Base-by-base conservation (phyloP, 2,888 invertebrate species). In the Rhyacophila evoluta region DNA sequence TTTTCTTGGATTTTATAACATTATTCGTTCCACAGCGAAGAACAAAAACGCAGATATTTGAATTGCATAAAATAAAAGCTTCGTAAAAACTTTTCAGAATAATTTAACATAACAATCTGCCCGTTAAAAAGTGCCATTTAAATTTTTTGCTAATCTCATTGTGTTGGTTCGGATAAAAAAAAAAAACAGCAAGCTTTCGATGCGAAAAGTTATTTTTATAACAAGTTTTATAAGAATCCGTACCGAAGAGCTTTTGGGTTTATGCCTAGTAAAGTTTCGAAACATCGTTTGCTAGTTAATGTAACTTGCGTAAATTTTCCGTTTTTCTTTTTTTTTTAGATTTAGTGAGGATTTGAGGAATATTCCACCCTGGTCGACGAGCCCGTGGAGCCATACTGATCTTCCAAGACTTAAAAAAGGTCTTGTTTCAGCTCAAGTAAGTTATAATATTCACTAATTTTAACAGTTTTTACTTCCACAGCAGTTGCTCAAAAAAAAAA, bases 321-420 rank as follows among this genome's bases (percentile, higher is more conserved):
- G 55, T 55, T 33, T 33, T 73, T 36, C 39, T n/a, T 12, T 68
- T 72, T 79, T 19, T 79, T 81, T 8, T 86, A 91, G 92, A 84
- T 93, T 94, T 86, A 92, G 91, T 83, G 91, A 93, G 86, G 92
- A 94, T 86, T 88, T 94, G 76, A 89, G 92, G 84, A 91, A 92
- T 83, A 91, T 93, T 68, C 91, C 91, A 84, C 94, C 94, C 11
- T 94, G 94, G 94, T 92, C 92, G 29, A 90, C 89, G 81, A 93
- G 92, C 86, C 92, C 91, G 83, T 95, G 94, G 94, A 94, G 94
- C 84, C 95, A 95, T 85, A 95, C 95, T 19, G 95, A 95, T 87
- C 90, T 95, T 76, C 91, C 92, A 77, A 89, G 95, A 84, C 89
- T 95, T 84, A 91, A 92, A 86, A 91, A 92, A 83, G 95, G 95